Evolutionary conservation across 53 echinoderm and acorn worm genomes (phyloP), one percentile per base, ranked within the genome.

Genomic region (Arbacia lixula): DNA sequence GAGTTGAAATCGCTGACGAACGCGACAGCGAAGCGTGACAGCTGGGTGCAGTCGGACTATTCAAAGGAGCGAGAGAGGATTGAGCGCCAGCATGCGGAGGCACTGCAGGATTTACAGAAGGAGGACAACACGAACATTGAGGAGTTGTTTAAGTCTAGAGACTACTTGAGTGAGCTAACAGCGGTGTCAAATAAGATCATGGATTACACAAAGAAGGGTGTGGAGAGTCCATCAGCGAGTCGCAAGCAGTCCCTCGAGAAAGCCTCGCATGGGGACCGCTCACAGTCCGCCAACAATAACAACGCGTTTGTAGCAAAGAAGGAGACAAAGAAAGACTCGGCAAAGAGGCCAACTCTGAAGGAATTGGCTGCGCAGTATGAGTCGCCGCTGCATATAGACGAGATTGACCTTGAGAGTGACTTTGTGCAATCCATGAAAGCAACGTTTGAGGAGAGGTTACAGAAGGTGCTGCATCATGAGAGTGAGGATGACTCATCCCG

Each of bases 381-480:
- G 24, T 64, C 64, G 9, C 40, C 82, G 22, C 33, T 81, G 82
- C 82, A 81, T 33, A 66, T 84, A 36, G 84, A 87, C 40, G 90
- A 87, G 36, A 57, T 60, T 26, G 93, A 91, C n/a, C 86, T 87
- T 61, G 96, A 96, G 36, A 98, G 98, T 46, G 98, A 98, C 63
- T 94, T 98, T 87, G 88, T 98, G 12, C 90, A 91, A 58, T 83
- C 94, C n/a, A 87, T 98, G 86, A 94, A 90, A 36, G 98, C 94
- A 5, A 90, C 90, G 16, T 98, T 94, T 87, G 98, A 98, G 27
- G 94, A 92, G 14, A 82, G 90, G 17, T 82, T 94, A 9, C 88
- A 92, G 66, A 87, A 80, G 64, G 87, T 96, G 2, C 53, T 96
- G 17, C 61, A 90, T 21, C 87, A 88, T 16, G 96, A 96, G 55